Evolutionary conservation across 2,888 invertebrate species (phyloP), one percentile per base, ranked within the genome.

Genomic region (Eurytoma californica): DNA sequence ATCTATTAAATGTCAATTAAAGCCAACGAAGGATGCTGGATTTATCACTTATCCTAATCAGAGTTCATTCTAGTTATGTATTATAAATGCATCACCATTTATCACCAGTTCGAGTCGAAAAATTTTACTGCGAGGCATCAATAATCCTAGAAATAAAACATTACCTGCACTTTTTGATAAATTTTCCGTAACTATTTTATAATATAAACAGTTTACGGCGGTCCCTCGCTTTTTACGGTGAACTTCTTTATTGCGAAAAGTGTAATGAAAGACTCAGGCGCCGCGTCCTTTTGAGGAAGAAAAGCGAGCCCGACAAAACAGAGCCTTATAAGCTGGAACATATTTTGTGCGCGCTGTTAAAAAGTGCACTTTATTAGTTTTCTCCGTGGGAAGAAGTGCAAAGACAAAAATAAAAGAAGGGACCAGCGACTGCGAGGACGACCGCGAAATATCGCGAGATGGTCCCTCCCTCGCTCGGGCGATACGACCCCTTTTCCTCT

Each of bases 241-340:
- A 80, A 66, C 39, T 80, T 72, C 58, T 69, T 77, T 77, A 73
- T 73, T 80, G 77, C 81, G 82, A 79, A 82, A 72, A 84, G 81
- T 82, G 82, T 82, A 84, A 63, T 75, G 60, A 72, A 76, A 70
- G 58, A 14, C 67, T 51, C 67, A n/a, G 77, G 82, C 55, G 72
- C 73, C 39, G 3, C 60, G 20, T 63, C 18, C 67, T 77, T 75
- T 70, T 70, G 66, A 74, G 51, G 72, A 79, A 81, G 78, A 83
- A 81, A 79, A 78, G 79, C 69, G 68, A 70, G 77, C 66, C 63
- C 68, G 65, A 82, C 82, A 82, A 83, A 77, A 69, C 65, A 73
- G 75, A 82, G 79, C 82, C 86, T 85, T 85, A 85, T 87, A 87
- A 87, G 85, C 82, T 82, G 72, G 81, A 80, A 83, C 84, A 85